phyloP scores from a whole-genome alignment of 1,140 invertebrate species.

The Temnothorax nylanderi region DNA sequence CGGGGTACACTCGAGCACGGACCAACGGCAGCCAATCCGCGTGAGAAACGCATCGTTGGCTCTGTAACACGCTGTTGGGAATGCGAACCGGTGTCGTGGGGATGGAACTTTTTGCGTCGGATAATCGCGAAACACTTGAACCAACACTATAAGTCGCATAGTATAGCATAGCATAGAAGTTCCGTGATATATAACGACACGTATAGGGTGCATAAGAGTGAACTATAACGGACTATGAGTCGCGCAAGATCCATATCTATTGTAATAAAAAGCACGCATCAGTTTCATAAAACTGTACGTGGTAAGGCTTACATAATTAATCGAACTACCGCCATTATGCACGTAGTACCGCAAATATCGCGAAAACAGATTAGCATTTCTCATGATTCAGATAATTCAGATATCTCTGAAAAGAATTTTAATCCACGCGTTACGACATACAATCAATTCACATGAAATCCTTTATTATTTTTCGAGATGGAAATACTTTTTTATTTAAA shows the following conservation, averaged over 20 bases:
- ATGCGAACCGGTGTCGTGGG: conserved; percentile 4
- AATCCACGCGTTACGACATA: background rate
- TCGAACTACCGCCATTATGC: background rate
- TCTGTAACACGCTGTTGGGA: background rate
- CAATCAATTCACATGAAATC: background rate
- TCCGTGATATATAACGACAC: background rate
- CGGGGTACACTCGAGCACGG: background rate
- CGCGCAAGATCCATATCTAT: background rate
- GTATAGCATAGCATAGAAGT: background rate
- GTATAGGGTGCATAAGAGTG: background rate
- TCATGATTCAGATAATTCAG: background rate
- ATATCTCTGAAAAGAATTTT: background rate
- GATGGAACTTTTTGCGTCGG: background rate
- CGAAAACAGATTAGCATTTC: background rate
- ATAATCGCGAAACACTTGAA: conserved; percentile 23
- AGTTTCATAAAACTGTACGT: background rate
- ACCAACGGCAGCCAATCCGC: conserved; percentile 40
- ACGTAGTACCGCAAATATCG: background rate
- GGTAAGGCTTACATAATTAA: conserved; percentile 17
- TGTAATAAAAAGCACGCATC: background rate
- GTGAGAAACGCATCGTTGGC: conserved; percentile 32
- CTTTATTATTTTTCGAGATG: background rate
- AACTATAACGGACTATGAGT: background rate
- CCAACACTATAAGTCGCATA: background rate
- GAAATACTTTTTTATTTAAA: background rate